Base-by-base conservation (phyloP, 2,888 invertebrate species). In the Cheilosia vulpina region DNA sequence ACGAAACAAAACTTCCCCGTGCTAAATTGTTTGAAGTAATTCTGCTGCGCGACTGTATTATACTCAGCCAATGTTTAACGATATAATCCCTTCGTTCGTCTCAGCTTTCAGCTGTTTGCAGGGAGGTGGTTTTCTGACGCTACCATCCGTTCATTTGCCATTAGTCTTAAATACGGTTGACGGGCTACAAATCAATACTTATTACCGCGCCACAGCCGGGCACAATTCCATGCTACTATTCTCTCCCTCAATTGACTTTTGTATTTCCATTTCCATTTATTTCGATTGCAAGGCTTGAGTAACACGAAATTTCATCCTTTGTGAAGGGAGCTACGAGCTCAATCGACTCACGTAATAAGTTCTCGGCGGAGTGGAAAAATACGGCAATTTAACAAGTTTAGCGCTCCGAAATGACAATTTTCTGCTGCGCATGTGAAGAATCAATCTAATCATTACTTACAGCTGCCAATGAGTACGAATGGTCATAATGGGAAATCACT, bases 231-330 rank as follows among this genome's bases (percentile, higher is more conserved):
- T 66, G 43, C 45, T 45, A 24, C 57, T 34, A 62, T 69, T 57
- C 81, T 63, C 76, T 69, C 76, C 57, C 69, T 76, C 63, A 63
- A 75, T 80, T 75, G 80, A 80, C 79, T 80, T 80, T 81, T 69
- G 60, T 38, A 38, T 38, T 34, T 34, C 34, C 34, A 34, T 9
- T 38, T 38, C 38, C 73, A 55, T 80, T 75, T 68, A 80, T 69
- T 81, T 75, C 58, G 62, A 55, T 63, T 60, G 17, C 60, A 41
- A 38, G 27, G 6, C 24, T 60, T 9, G 17, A 47, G 50, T 47
- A 21, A 62, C 24, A 15, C 43, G 13, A 55, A 57, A 62, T 50
- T 31, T 21, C 9, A 31, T 31, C 24, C 24, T 13, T 24, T 7
- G 15, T 2, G 4, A 34, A 7, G 27, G 45, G 6, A 27, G 2